phyloP scores from a whole-genome alignment of 1,140 invertebrate genomes.

The Chymomyza costata region DNA sequence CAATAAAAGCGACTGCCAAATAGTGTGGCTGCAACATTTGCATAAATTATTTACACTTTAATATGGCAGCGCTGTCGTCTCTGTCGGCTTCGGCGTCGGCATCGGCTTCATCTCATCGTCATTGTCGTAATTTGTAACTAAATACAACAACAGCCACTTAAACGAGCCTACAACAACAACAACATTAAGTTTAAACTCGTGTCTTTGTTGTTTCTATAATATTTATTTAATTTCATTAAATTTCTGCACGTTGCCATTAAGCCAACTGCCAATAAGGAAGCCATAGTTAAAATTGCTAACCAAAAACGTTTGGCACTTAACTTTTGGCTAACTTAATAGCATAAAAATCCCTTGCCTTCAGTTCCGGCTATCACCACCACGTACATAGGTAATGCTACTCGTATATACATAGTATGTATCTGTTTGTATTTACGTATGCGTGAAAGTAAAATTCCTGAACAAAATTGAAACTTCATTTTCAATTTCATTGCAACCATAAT shows the following conservation, averaged over 20 bases:
- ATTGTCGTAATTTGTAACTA: slow-evolving; percentile 71
- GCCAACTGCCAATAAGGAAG: slow-evolving; percentile 56
- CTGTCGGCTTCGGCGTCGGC: no score
- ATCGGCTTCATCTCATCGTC: slow-evolving; percentile 57
- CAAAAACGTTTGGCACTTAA: slow-evolving; percentile 47
- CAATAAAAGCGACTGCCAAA: slow-evolving; percentile 45
- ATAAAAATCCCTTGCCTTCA: slow-evolving; percentile 19
- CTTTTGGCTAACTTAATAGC: slow-evolving; percentile 35
- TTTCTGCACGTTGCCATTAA: slow-evolving; percentile 58
- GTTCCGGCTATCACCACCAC: neutral
- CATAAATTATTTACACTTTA: slow-evolving; percentile 73
- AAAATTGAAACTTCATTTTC: slow-evolving; percentile 40
- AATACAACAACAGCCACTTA: slow-evolving; percentile 32
- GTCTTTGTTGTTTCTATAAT: slow-evolving; percentile 41
- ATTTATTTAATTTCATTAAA: slow-evolving; percentile 73
- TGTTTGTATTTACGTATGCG: slow-evolving; percentile 27
- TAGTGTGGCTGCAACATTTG: slow-evolving; percentile 61
- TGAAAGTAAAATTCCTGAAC: slow-evolving; percentile 53
- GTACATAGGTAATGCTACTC: slow-evolving; percentile 25
- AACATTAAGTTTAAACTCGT: slow-evolving; percentile 6
- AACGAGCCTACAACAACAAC: slow-evolving; percentile 17
- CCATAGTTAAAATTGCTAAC: slow-evolving; percentile 29
- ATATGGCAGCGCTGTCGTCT: slow-evolving; percentile 51
- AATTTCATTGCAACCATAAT: slow-evolving; percentile 33
- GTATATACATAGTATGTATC: no score